These are phyloP conservation scores for Gavialis gangeticus DNA, from an alignment of 2,113 vertebrate genomes.

Conservation along the genomic window DNA sequence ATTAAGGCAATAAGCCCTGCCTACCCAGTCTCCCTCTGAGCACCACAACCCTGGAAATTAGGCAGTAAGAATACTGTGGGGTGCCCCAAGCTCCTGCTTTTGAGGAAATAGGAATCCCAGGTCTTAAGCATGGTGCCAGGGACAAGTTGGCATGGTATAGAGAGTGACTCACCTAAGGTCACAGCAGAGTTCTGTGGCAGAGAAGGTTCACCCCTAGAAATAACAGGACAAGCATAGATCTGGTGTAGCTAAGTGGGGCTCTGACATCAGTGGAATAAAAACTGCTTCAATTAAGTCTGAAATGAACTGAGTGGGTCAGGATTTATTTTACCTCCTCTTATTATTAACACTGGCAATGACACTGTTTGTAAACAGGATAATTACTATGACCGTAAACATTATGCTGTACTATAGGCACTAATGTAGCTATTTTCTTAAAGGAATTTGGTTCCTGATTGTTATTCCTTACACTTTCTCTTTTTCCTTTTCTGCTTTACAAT, in stretches of 20 bases:
- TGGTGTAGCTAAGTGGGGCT: neutral
- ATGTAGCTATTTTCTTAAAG: constrained; percentile 8
- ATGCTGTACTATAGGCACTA: rapidly evolving
- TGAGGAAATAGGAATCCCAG: too few relatives aligned
- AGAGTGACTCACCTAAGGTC: neutral
- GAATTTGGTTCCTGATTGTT: constrained; percentile 40
- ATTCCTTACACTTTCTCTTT: neutral
- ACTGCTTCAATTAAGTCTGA: neutral
- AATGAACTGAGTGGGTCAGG: neutral
- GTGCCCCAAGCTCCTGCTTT: too few relatives aligned
- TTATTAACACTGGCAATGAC: constrained; percentile 2
- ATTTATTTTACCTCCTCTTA: constrained; percentile 7
- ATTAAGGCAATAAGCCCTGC: too few relatives aligned
- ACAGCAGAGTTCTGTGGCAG: neutral
- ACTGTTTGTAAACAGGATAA: constrained; percentile 13
- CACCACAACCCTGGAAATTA: too few relatives aligned
- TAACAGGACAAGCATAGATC: neutral
- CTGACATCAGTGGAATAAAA: neutral
- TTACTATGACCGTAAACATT: constrained; percentile 16
- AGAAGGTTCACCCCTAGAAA: constrained; percentile 16
- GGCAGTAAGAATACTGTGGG: too few relatives aligned
- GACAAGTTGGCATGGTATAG: too few relatives aligned
- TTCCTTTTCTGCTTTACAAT: neutral
- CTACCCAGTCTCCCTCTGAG: too few relatives aligned
- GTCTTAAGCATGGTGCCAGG: too few relatives aligned